phyloP scores from a whole-genome alignment of 2,888 invertebrate genomes.

The Thymelicus sylvestris region DNA sequence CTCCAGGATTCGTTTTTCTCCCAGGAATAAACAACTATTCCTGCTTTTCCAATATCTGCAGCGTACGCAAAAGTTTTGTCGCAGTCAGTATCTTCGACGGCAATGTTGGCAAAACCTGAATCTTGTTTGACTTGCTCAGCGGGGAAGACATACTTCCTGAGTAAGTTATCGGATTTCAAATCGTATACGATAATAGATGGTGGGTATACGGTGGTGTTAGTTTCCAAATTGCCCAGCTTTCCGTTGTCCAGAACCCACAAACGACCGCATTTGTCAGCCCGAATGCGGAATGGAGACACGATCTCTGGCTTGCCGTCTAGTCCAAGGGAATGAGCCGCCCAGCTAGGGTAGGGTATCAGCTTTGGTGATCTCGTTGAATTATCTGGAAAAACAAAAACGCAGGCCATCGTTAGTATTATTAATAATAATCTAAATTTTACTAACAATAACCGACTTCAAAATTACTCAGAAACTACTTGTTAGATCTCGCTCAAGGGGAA shows the following conservation, averaged over 20 bases:
- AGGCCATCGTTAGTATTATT: too few relatives aligned
- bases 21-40: slow-evolving; percentile 91
- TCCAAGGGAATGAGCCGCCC: slow-evolving; percentile 89
- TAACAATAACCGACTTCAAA: too few relatives aligned
- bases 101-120: slow-evolving; percentile 90
- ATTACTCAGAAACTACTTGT: too few relatives aligned
- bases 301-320: slow-evolving; percentile 84
- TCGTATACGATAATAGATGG: slow-evolving; percentile 90
- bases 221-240: slow-evolving; percentile 84
- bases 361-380: slow-evolving; percentile 87
- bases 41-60: slow-evolving; percentile 88
- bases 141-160: slow-evolving; percentile 88
- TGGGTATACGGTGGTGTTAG: slow-evolving; percentile 78
- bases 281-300: slow-evolving; percentile 89
- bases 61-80: slow-evolving; percentile 89
- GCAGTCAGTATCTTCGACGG: slow-evolving; percentile 90
- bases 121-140: slow-evolving; percentile 86
- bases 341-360: slow-evolving; percentile 91
- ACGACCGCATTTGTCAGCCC: slow-evolving; percentile 90
- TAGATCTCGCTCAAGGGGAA: too few relatives aligned
- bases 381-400: slow-evolving; percentile 79
- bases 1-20: slow-evolving; percentile 89
- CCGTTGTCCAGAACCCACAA: slow-evolving; percentile 93
- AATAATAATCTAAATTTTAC: too few relatives aligned
- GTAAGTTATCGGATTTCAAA: slow-evolving; percentile 87